These are phyloP conservation scores for Nerophis lumbriciformis DNA, from an alignment of 2,113 vertebrate species.

Conservation along the genomic window DNA sequence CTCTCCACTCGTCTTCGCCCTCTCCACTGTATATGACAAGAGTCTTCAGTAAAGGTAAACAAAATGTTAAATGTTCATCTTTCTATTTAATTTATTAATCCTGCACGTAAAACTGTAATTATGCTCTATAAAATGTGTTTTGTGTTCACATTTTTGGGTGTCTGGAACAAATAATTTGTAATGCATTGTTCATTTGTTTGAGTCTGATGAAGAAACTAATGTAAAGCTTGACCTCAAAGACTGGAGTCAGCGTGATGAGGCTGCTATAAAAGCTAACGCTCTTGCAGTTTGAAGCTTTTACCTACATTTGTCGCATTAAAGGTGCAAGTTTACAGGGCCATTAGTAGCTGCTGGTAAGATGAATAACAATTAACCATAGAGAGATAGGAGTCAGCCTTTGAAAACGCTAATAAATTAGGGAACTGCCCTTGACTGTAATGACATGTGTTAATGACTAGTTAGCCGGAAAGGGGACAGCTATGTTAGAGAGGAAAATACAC, in stretches of 20 bases:
- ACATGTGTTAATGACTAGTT: conserved; percentile 31
- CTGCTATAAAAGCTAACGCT: background rate
- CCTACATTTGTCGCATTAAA: conserved; percentile 3
- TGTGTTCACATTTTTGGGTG: no score
- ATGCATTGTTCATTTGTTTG: no score
- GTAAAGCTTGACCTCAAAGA: background rate
- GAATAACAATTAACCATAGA: conserved; percentile 10
- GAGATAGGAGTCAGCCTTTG: background rate
- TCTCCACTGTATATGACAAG: no score
- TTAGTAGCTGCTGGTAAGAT: conserved; percentile 8
- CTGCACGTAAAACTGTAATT: no score
- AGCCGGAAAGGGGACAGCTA: conserved; percentile 7
- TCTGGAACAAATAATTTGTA: no score
- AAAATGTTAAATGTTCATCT: no score
- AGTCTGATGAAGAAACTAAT: no score
- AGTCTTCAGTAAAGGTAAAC: no score
- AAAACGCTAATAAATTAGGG: conserved; percentile 9
- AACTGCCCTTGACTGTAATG: conserved; percentile 24
- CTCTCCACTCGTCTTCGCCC: no score
- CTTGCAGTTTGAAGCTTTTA: conserved; percentile 9
- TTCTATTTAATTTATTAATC: no score
- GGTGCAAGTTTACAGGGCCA: background rate
- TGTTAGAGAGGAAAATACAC: conserved; percentile 13
- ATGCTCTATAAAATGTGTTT: no score
- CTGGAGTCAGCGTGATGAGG: background rate